These are phyloP conservation scores for Notodonta ziczac DNA, from an alignment of 2,888 invertebrate genomes.

Conservation along the genomic window DNA sequence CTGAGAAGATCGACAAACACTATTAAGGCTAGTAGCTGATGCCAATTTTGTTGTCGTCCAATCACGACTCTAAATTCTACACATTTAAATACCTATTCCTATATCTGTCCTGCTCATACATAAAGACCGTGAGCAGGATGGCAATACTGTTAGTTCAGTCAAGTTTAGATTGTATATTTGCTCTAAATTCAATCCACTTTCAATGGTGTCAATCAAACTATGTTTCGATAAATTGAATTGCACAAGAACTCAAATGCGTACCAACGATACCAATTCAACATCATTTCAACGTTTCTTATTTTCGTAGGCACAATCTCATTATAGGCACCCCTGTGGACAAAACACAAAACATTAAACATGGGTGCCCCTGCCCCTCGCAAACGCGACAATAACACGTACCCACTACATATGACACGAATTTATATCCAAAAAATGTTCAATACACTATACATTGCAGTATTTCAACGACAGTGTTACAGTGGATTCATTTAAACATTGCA, in stretches of 20 bases:
- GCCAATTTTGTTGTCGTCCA: no score
- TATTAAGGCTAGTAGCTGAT: no score
- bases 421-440: background rate
- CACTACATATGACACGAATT: slow-evolving; percentile 12
- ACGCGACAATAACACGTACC: slow-evolving; percentile 20
- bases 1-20: no score
- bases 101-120: no score
- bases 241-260: background rate
- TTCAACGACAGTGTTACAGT: background rate
- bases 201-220: no score
- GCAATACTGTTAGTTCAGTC: no score
- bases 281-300: slow-evolving; percentile 16
- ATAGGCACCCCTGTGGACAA: slow-evolving; percentile 35
- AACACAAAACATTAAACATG: slow-evolving; percentile 54
- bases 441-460: slow-evolving; percentile 22
- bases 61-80: no score
- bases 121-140: no score
- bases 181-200: no score
- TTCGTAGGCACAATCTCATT: slow-evolving; percentile 20
- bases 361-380: slow-evolving; percentile 29
- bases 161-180: no score
- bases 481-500: slow-evolving; percentile 6
- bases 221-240: background rate
- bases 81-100: no score
- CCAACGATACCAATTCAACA: slow-evolving; percentile 16